Evolutionary conservation across 2,888 invertebrate species (phyloP), one percentile per base, ranked within the genome.

Genomic region (Marronus borbonicus): DNA sequence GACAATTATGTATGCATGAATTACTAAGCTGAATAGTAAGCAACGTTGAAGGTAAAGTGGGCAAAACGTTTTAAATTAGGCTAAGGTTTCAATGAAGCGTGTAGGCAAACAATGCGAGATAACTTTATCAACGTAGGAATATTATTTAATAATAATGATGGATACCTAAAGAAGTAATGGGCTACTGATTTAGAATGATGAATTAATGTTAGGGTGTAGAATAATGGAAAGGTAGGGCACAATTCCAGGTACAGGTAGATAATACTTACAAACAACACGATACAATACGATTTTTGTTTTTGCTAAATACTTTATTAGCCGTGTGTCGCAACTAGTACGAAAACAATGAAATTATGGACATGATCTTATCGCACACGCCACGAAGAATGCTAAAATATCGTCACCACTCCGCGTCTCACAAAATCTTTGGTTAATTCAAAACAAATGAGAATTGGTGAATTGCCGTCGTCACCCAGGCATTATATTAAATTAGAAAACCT

Each of bases 101-200:
- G 72, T 72, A 72, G 72, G 72, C 36, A 17, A 72, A 72, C 58
- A 72, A 72, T 72, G 58, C 72, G 17, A 58, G 58, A 72, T 58
- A 72, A 72, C 58, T 72, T 52, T 28, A 58, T 72, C 20, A 20
- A 72, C 58, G 17, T n/a, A 39, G 39, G 3, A 31, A 55, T 52
- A 70, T 58, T 39, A 60, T 72, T 44, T 60, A 72, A 72, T 39
- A 72, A 72, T 39, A 72, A 39, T 20, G 60, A 8, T 58, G 44
- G 58, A 72, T 72, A 58, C 36, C 58, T 72, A 58, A 36, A 58
- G 58, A 31, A 72, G 20, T 58, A 72, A 31, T 14, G 60, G 20
- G 58, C 58, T 58, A 72, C 72, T 60, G 72, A 39, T 58, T 72
- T 58, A 50, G 28, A 68, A 58, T 72, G 72, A 72, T 58, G 58